Percentiles rank a stretch among this genome's conserved stretches.
phyloP scores from a whole-genome alignment of 2,888 invertebrate species.

The Periphyllus acericola region DNA sequence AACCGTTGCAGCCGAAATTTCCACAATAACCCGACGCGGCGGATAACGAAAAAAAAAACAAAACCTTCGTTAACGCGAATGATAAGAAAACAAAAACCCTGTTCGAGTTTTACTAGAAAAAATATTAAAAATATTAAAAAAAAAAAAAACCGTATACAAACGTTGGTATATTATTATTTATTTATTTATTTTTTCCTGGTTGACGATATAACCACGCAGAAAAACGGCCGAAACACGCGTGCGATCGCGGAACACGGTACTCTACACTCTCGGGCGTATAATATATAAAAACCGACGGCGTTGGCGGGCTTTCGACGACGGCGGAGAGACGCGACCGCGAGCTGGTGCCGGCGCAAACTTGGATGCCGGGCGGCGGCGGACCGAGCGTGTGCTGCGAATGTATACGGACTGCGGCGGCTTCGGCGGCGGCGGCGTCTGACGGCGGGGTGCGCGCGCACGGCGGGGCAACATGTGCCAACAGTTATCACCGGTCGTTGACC shows the following conservation, averaged over 20 bases:
- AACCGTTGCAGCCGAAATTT: not conserved
- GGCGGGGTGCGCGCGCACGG: conserved; percentile 60
- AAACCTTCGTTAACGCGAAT: not conserved
- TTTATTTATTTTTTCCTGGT: too few species aligned
- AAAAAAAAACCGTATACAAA: too few species aligned
- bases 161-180: too few species aligned
- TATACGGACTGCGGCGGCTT: conserved; percentile 50
- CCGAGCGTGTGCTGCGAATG: conserved; percentile 61
- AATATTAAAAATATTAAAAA: too few species aligned
- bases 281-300: conserved; percentile 9
- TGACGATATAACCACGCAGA: not conserved
- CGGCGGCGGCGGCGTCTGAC: conserved; percentile 32
- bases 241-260: not conserved
- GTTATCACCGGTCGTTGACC: conserved; percentile 61
- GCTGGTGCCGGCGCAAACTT: conserved; percentile 60
- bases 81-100: too few species aligned
- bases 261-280: not conserved
- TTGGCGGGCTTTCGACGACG: conserved; percentile 57
- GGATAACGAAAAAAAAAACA: not conserved
- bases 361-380: conserved; percentile 58
- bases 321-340: conserved; percentile 50
- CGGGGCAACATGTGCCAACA: conserved; percentile 62
- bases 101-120: too few species aligned
- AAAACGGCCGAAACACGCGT: not conserved
- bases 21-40: not conserved